Evolutionary conservation across 1,140 invertebrate species (phyloP), one percentile per base, ranked within the genome.

Genomic region (Triops cancriformis): DNA sequence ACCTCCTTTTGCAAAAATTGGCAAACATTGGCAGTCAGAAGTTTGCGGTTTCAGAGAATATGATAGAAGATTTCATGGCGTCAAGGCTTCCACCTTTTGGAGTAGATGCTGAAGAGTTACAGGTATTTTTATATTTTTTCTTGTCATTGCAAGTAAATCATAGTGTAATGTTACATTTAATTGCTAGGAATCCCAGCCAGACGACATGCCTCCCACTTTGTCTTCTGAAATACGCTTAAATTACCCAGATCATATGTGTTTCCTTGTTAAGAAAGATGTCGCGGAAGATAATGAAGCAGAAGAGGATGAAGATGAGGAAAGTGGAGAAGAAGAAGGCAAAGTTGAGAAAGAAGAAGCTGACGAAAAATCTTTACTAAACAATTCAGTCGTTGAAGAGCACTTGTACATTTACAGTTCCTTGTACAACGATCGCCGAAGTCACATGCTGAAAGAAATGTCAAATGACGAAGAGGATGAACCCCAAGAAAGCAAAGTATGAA

Each of bases 21-120:
- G 73, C 37, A 64, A 10, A 18, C 14, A 64, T 64, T 64, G 51
- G 76, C 23, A n/a, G 41, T 23, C 79, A 77, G 76, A 79, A 79
- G 28, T 72, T 79, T 23, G 76, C 75, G 1, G n/a, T 75, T 31
- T 76, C 79, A 14, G 72, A 74, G 18, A 74, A 43, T 27, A 79
- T 79, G 79, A 51, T 79, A 2, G 72, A 72, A 31, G 79, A 78
- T 37, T 79, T 79, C 64, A 77, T 76, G 79, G 26, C 45, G 11
- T 79, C 79, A 2, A 41, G 79, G 14, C 72, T 79, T 23, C 79
- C 79, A n/a, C 79, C 79, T 18, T 79, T 74, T 72, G 28, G 73
- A 5, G 18, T 78, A 4, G 76, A 79, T 74, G 64, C 64, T 73
- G 72, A 77, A 1, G 23, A 27, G 23, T 28, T 79, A 41, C 75